phyloP scores from a whole-genome alignment of 2,113 vertebrate genomes.

The Astur gentilis region DNA sequence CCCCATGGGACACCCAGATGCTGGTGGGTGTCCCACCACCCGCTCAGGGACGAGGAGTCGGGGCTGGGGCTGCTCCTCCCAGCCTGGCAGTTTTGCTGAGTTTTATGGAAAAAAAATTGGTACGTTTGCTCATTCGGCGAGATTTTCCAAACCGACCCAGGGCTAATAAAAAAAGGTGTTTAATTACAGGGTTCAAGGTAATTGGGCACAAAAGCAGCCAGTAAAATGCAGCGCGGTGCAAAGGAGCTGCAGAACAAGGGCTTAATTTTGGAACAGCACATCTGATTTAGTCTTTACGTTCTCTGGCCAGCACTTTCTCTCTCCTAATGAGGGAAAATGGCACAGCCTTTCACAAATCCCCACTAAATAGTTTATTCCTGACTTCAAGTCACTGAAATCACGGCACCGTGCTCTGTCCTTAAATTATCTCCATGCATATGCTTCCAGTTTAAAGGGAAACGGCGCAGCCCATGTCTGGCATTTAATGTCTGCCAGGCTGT shows the following conservation, averaged over 20 bases:
- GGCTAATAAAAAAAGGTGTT: constrained; percentile 12
- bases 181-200: not conserved
- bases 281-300: not conserved
- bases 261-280: not conserved
- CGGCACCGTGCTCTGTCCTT: not conserved
- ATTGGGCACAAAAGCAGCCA: constrained; percentile 11
- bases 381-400: not conserved
- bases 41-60: not conserved
- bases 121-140: not conserved
- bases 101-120: not conserved
- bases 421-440: not conserved
- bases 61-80: not conserved
- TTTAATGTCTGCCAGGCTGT: not conserved
- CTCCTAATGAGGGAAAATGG: not conserved
- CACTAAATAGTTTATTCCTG: not conserved
- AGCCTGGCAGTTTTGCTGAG: not conserved
- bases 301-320: not conserved
- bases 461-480: not conserved
- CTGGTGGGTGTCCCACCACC: not conserved
- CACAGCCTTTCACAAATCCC: not conserved
- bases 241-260: not conserved
- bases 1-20: not conserved
- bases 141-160: constrained; percentile 14
- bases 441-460: not conserved
- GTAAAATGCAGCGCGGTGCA: not conserved